Percentiles rank a stretch among this genome's conserved stretches.
phyloP scores from a whole-genome alignment of 2,888 invertebrate species.

The Anagyrus pseudococci region DNA sequence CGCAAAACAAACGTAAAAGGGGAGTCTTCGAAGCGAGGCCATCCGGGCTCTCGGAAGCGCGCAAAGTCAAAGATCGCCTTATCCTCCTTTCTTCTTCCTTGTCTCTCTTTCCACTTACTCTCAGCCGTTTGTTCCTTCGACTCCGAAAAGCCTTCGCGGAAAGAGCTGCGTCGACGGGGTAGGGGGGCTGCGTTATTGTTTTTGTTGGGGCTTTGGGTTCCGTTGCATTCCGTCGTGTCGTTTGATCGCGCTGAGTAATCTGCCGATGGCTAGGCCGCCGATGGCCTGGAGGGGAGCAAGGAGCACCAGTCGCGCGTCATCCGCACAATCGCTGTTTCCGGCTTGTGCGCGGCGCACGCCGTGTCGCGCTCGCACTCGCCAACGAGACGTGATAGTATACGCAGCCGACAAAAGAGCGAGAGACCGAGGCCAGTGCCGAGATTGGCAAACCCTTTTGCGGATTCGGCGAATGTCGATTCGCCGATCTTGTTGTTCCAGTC shows the following conservation, averaged over 20 bases:
- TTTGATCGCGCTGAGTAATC: too few relatives aligned
- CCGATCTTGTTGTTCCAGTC: too few relatives aligned
- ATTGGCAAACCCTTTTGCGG: neutral
- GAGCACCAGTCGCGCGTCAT: constrained; percentile 26
- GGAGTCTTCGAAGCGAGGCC: constrained; percentile 27
- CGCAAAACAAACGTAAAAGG: constrained; percentile 12
- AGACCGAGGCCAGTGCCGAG: too few relatives aligned
- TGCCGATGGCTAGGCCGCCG: neutral
- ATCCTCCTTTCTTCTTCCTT: too few relatives aligned
- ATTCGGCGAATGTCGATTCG: neutral
- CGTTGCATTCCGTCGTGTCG: too few relatives aligned
- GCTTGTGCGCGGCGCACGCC: constrained; percentile 26
- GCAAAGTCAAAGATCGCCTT: too few relatives aligned
- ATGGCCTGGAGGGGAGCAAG: neutral
- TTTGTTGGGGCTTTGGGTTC: too few relatives aligned
- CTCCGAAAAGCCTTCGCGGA: too few relatives aligned
- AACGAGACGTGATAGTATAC: constrained; percentile 15
- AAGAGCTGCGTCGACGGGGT: too few relatives aligned
- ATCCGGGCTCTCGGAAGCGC: neutral
- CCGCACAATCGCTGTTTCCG: constrained; percentile 26
- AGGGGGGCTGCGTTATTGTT: too few relatives aligned
- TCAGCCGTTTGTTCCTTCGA: too few relatives aligned
- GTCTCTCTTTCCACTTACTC: too few relatives aligned
- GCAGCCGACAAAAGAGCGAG: neutral
- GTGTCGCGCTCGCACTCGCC: neutral